Evolutionary conservation across 2,888 invertebrate genomes (phyloP), one percentile per base, ranked within the genome.

Genomic region (Ecliptopera silaceata): DNA sequence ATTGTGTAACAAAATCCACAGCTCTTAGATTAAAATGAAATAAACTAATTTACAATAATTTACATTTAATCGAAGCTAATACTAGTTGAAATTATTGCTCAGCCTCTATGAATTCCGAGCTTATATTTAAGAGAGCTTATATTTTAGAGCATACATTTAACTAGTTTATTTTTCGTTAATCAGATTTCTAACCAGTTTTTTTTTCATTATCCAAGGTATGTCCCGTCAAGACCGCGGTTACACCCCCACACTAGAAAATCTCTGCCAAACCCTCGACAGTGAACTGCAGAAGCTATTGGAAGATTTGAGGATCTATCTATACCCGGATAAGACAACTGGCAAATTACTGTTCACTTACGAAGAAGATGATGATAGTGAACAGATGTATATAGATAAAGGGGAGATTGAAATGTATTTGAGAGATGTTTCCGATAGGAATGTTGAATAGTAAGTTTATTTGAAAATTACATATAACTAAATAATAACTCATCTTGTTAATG

Each of bases 151-250:
- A n/a, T n/a, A n/a, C n/a, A n/a, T n/a, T n/a, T n/a, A n/a, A n/a
- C n/a, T n/a, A n/a, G n/a, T n/a, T n/a, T n/a, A n/a, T 22, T 22
- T 22, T 22, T 22, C 4, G 22, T 22, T 4, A 26, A 8, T 26
- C 26, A 6, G 22, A 1, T 1, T 22, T 22, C 22, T 26, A 0
- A 6, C 6, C 26, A 26, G 26, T 26, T 8, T 26, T 26, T 8
- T 0, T 6, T 26, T 26, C 4, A 10, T 15, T 29, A 51, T 70
- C 64, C 0, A 42, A 92, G 92, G 88, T 1, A 92, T 96, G 80
- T 88, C 94, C 0, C 95, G 96, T 91, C 97, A 97, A 87, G 95
- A 96, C 3, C 94, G 94, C 66, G 97, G 97, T 0, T 96, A 94
- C 80, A 95, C 96, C 0, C 93, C 93, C 0, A 93, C 93, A 17